Percentiles rank a stretch among this genome's conserved stretches.
phyloP scores from a whole-genome alignment of 2,888 invertebrate genomes.

The Clitarchus hookeri region DNA sequence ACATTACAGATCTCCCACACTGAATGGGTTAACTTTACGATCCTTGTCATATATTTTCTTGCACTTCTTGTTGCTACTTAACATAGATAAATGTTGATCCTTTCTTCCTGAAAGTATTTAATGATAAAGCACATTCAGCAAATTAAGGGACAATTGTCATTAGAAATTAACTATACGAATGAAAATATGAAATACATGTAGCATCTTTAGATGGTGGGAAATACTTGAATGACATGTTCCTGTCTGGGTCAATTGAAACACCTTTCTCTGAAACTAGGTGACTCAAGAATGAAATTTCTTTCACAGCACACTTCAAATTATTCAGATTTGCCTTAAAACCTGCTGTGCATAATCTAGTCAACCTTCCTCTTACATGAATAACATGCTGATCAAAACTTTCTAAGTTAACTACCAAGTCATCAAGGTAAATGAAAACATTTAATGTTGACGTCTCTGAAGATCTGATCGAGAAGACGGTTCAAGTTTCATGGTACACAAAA shows the following conservation, averaged over 20 bases:
- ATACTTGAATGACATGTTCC: not conserved
- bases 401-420: not conserved
- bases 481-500: too few relatives aligned
- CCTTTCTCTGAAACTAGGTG: not conserved
- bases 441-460: too few relatives aligned
- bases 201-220: constrained; percentile 4
- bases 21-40: too few relatives aligned
- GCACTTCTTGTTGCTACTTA: not conserved
- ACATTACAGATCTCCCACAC: too few relatives aligned
- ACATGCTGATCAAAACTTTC: not conserved
- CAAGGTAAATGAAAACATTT: not conserved
- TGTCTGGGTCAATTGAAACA: not conserved
- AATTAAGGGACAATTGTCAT: not conserved
- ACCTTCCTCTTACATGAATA: not conserved
- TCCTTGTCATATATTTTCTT: too few relatives aligned
- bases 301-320: not conserved
- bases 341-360: not conserved
- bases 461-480: too few relatives aligned
- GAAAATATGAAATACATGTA: not conserved
- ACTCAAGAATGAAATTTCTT: not conserved
- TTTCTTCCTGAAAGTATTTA: not conserved
- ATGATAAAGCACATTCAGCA: not conserved
- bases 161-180: not conserved
- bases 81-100: not conserved
- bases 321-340: not conserved